Conservation (phyloP, 2,113 vertebrate genomes). For the Alligator sinensis region DNA sequence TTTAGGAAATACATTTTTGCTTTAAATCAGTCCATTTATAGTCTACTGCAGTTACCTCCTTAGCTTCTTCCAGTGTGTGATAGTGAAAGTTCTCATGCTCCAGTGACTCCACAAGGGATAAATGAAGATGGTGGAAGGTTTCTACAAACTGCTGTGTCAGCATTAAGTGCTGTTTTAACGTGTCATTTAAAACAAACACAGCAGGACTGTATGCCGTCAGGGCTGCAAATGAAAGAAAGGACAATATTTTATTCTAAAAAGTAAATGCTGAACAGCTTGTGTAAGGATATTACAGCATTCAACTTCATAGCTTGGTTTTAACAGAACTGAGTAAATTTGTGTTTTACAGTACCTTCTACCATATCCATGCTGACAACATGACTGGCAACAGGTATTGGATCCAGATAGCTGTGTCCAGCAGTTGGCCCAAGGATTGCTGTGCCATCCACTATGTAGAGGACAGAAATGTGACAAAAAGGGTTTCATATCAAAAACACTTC, state of each 20-base stretch:
- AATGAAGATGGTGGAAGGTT: conserved; percentile 78
- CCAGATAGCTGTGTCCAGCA: conserved; percentile 60
- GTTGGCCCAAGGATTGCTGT: conserved; percentile 35
- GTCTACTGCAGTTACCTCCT: conserved; percentile 77
- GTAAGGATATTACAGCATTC: too few relatives aligned
- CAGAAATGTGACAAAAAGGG: not conserved
- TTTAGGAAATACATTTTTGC: accelerated
- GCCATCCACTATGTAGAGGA: conserved; percentile 30
- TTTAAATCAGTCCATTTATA: not conserved
- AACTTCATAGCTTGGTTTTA: accelerated
- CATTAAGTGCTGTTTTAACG: conserved; percentile 88
- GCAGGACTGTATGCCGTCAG: conserved; percentile 81
- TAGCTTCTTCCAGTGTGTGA: conserved; percentile 88
- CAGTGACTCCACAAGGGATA: conserved; percentile 78
- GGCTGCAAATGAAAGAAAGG: conserved; percentile 49
- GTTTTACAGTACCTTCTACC: conserved; percentile 83
- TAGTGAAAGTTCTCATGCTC: conserved; percentile 86
- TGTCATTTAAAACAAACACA: conserved; percentile 74
- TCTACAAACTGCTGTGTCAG: conserved; percentile 82
- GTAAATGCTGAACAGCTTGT: accelerated
- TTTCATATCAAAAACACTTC: too few relatives aligned
- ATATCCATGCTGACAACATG: conserved; percentile 79
- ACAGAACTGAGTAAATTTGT: accelerated
- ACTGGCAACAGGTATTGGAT: conserved; percentile 75
- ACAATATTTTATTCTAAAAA: accelerated